Base-by-base conservation (phyloP, 2,888 invertebrate genomes). In the Drosophila sordidula region DNA sequence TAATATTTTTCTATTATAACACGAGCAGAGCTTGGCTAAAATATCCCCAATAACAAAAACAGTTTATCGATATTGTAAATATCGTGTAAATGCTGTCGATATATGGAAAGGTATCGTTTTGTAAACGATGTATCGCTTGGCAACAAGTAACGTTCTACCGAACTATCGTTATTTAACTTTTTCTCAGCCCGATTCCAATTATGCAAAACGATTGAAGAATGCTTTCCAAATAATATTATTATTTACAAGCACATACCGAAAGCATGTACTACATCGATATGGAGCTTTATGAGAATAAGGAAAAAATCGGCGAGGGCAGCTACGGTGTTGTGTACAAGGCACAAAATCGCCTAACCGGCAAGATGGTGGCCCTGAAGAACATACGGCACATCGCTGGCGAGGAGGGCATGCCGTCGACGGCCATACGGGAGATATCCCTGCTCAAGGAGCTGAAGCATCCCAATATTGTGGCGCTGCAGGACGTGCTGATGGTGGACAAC, bases 251-350 rank as follows among this genome's bases (percentile, higher is more conserved):
- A 38, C 38, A 14, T 36, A n/a, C 6, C 38, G 6, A 9, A 16
- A 16, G 39, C 16, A 29, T 45, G 1, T 9, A 9, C 29, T 29
- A 47, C 11, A 36, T 5, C 14, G 12, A 26, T 29, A 95, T 97
- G 95, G 97, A 97, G 79, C 95, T 96, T 88, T 98, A 96, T 93
- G 94, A 95, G 76, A 96, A 95, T 91, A 94, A 98, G 55, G 97
- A 97, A 91, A 98, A 98, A 93, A 98, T 98, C 78, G 98, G 98
- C 4, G 98, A 98, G 94, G 98, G 98, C 49, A 98, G 98, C 1
- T 99, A 99, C 92, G 99, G 99, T 56, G 96, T 99, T 77, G 99
- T 99, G 45, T 99, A 98, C 92, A 98, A 98, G 93, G 98, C 98
- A 12, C 95, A 94, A 91, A 96, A 98, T 92, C 95, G 95, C 89